These are phyloP conservation scores for Hippopotamyrus pictus DNA, from an alignment of 2,797 vertebrate species.

Conservation along the genomic window DNA sequence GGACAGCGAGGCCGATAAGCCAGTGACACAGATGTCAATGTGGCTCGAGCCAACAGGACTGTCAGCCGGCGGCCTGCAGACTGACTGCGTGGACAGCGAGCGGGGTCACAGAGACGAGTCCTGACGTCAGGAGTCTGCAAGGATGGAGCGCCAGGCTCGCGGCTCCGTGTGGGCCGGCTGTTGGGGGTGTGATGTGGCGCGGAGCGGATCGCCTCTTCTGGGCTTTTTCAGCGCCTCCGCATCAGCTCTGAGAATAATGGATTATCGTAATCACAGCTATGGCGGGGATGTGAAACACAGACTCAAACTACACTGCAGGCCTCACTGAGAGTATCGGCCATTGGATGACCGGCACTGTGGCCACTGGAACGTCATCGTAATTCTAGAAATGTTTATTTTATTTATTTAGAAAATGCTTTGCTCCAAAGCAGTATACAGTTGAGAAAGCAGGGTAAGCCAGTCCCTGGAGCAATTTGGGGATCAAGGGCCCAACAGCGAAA, in stretches of 20 bases:
- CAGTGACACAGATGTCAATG: conserved; percentile 1
- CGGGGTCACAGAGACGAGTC: neutral
- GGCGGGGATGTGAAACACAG: neutral
- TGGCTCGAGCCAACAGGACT: neutral
- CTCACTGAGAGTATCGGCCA: neutral
- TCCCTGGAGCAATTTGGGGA: neutral
- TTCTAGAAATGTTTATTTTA: neutral
- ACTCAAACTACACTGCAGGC: neutral
- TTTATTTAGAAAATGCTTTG: neutral
- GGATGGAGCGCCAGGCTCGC: neutral
- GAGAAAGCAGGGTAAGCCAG: neutral
- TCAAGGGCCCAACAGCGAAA: neutral
- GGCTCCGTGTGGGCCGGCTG: neutral
- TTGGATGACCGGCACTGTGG: neutral
- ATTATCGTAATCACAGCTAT: neutral
- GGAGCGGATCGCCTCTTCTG: neutral
- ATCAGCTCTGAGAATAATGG: neutral
- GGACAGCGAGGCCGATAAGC: neutral
- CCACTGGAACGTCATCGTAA: neutral
- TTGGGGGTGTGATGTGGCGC: neutral
- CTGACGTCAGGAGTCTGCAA: neutral
- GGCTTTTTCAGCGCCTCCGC: neutral
- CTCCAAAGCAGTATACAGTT: neutral
- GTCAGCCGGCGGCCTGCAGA: neutral
- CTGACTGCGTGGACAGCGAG: neutral